These are phyloP conservation scores for Anguilla japonica DNA, from an alignment of 2,113 vertebrate species.

Conservation along the genomic window DNA sequence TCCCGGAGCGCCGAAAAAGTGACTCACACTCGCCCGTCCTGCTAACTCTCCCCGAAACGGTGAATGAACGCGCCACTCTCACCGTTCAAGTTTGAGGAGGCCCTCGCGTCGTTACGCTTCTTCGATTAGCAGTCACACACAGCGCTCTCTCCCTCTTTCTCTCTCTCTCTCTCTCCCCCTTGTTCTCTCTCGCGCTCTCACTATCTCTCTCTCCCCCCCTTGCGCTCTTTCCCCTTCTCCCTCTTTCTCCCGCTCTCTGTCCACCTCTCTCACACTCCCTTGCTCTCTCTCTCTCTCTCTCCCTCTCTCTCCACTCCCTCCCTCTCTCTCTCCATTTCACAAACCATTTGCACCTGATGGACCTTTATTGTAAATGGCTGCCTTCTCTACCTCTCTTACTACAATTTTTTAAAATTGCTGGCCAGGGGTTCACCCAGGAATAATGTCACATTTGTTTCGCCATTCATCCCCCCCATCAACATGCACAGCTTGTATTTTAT, in stretches of 20 bases:
- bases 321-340: no score
- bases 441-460: no score
- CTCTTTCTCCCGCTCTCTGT: no score
- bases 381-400: not conserved
- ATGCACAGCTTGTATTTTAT: no score
- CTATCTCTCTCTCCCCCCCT: not conserved
- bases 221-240: not conserved
- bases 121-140: not conserved
- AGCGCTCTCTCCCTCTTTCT: not conserved
- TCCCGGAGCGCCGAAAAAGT: not conserved
- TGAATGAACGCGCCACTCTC: not conserved
- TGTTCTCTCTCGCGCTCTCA: no score
- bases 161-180: not conserved
- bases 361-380: no score
- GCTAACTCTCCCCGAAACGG: not conserved
- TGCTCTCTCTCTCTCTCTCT: no score
- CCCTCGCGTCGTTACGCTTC: conserved; percentile 2
- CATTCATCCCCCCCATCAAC: no score
- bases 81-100: not conserved
- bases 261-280: no score
- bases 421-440: not conserved
- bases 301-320: no score
- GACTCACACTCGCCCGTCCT: conserved; percentile 11
- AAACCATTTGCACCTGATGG: no score
- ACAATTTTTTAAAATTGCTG: not conserved